Evolutionary conservation across 2,888 invertebrate species (phyloP).

Genomic region (Vandiemenella viatica): DNA sequence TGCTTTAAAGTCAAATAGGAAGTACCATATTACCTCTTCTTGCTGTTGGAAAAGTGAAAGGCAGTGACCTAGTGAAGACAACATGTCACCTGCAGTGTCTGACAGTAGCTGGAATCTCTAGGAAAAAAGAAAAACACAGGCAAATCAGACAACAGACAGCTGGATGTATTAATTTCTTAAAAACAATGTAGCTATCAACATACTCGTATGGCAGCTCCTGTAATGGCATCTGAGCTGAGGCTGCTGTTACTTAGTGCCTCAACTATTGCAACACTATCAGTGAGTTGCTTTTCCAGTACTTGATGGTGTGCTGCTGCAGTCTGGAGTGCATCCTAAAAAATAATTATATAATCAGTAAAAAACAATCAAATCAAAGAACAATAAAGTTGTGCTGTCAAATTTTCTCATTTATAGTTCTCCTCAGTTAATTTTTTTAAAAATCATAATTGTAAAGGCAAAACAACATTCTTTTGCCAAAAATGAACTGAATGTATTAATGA

Average conservation of each 20-base stretch:
- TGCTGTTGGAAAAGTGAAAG: slow-evolving; percentile 47
- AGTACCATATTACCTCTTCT: slow-evolving; percentile 43
- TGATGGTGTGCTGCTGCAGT: slow-evolving; percentile 36
- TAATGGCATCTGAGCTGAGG: slow-evolving; percentile 17
- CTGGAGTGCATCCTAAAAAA: slow-evolving; percentile 38
- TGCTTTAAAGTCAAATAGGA: too few relatives aligned
- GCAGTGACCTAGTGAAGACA: slow-evolving; percentile 41
- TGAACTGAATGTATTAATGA: too few relatives aligned
- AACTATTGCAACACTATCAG: slow-evolving; percentile 34
- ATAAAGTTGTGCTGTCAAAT: neutral
- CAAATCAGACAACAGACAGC: neutral
- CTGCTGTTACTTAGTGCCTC: slow-evolving; percentile 35
- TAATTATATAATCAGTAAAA: neutral
- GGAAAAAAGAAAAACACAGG: slow-evolving; percentile 14
- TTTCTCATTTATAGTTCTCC: neutral
- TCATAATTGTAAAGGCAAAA: too few relatives aligned
- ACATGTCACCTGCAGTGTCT: slow-evolving; percentile 41
- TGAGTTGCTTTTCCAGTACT: slow-evolving; percentile 40
- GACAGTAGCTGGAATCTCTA: slow-evolving; percentile 40
- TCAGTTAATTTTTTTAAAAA: neutral
- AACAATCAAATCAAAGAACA: neutral
- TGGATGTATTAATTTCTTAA: too few relatives aligned
- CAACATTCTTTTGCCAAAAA: too few relatives aligned
- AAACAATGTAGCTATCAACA: slow-evolving; percentile 5
- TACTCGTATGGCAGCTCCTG: slow-evolving; percentile 21